Percentiles rank a stretch among this genome's conserved stretches.
phyloP scores from a whole-genome alignment of 2,888 invertebrate genomes.

The Cactoblastis cactorum region DNA sequence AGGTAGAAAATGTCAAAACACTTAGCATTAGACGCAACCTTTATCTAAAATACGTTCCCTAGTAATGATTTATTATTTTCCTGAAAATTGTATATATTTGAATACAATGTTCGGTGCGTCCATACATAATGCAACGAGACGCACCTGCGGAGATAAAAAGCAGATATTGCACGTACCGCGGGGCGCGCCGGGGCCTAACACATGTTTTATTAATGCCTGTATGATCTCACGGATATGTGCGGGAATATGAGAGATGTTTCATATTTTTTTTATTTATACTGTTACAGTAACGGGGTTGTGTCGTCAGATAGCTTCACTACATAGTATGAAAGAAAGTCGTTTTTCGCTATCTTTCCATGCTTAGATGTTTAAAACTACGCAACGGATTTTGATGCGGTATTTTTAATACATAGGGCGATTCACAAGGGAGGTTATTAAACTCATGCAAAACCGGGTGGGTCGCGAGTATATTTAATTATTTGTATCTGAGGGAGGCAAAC shows the following conservation, averaged over 20 bases:
- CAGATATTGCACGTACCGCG: conserved; percentile 18
- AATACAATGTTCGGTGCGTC: conserved; percentile 36
- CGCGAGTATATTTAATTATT: no score
- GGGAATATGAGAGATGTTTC: background rate
- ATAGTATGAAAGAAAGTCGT: no score
- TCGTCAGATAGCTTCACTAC: no score
- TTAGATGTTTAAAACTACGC: no score
- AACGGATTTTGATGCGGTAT: no score
- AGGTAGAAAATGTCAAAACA: background rate
- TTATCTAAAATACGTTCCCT: background rate
- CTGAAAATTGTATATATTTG: conserved; percentile 28
- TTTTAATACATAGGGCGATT: no score
- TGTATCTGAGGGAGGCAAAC: no score
- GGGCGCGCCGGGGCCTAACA: conserved; percentile 14
- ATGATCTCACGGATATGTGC: conserved; percentile 6
- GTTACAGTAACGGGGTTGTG: background rate
- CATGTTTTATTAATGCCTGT: conserved; percentile 20
- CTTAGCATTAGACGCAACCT: conserved; percentile 5
- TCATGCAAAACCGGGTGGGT: no score
- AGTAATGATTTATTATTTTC: conserved; percentile 19
- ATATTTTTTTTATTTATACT: background rate
- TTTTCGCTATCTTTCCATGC: background rate
- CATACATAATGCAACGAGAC: conserved; percentile 28
- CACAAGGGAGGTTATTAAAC: no score
- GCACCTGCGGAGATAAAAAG: conserved; percentile 22